Conservation (phyloP, 2,113 vertebrate species). For the Tyrannus savana region DNA sequence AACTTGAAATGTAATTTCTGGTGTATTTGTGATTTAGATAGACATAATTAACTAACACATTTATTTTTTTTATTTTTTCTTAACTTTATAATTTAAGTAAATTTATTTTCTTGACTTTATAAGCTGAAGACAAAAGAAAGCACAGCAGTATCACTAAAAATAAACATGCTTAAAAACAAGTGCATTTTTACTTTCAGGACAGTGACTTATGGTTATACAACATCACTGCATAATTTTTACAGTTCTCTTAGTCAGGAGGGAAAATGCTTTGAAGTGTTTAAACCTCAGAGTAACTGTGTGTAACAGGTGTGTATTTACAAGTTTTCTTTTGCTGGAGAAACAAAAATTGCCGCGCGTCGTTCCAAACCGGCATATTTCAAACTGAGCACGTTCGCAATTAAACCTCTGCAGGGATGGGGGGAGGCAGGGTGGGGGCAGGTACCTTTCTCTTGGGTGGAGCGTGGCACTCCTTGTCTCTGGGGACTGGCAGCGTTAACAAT, state of each 20-base stretch:
- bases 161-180: neutral
- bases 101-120: too few relatives aligned
- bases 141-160: neutral
- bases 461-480: slow-evolving; percentile 23
- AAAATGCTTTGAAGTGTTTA: accelerated
- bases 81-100: too few relatives aligned
- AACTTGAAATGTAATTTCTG: neutral
- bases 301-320: neutral
- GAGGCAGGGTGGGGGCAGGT: neutral
- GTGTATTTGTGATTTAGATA: neutral
- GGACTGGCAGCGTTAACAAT: slow-evolving; percentile 38
- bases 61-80: too few relatives aligned
- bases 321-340: accelerated
- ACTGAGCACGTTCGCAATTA: accelerated
- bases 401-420: accelerated
- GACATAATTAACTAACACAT: neutral
- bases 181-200: neutral
- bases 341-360: accelerated
- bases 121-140: neutral
- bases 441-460: slow-evolving; percentile 48
- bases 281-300: neutral
- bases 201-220: neutral
- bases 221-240: neutral
- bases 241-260: neutral
- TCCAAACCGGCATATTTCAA: accelerated